Base-by-base conservation (phyloP, 2,888 invertebrate species). In the Drosophila subquinaria region DNA sequence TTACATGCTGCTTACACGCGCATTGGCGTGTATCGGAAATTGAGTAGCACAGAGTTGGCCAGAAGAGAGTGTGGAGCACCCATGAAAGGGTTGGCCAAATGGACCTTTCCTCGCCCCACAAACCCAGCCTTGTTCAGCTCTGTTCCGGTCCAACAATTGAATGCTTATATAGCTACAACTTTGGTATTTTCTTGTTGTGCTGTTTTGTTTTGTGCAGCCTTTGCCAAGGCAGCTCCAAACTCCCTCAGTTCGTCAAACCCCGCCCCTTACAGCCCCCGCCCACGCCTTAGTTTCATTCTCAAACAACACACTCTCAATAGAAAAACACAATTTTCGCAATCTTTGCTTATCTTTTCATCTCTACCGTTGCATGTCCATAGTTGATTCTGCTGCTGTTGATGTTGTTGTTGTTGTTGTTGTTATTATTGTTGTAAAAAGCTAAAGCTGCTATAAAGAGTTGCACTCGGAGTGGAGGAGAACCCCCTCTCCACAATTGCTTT, bases 1-100 rank as follows among this genome's bases (percentile, higher is more conserved):
- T 81, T 84, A 84, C 87, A 86, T 84, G 87, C 87, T 86, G 73
- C 84, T 84, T 84, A 84, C 79, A 86, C 82, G 87, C 84, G 84
- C 84, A 84, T 77, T 83, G 84, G 79, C 77, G 79, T 81, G 84
- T 81, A 84, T 83, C 84, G 81, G 84, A 83, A 86, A 85, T 82
- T 74, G 83, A 83, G 86, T 73, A 73, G 67, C 72, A 63, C 47
- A 33, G 64, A 64, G 3, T 40, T 10, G n/a, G 35, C 5, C 10
- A 9, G 5, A 11, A 2, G 20, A 6, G 23, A 66, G 51, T 47
- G 52, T 23, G 38, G 66, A 48, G 68, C 62, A 53, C 65, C 57
- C 27, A 66, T 76, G 67, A 65, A 82, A 72, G 76, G 76, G 76
- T 68, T 76, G 67, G 45, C 63, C 71, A 71, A 76, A 71, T 60